Conservation (phyloP, 2,888 invertebrate species). For the Noctua comes region DNA sequence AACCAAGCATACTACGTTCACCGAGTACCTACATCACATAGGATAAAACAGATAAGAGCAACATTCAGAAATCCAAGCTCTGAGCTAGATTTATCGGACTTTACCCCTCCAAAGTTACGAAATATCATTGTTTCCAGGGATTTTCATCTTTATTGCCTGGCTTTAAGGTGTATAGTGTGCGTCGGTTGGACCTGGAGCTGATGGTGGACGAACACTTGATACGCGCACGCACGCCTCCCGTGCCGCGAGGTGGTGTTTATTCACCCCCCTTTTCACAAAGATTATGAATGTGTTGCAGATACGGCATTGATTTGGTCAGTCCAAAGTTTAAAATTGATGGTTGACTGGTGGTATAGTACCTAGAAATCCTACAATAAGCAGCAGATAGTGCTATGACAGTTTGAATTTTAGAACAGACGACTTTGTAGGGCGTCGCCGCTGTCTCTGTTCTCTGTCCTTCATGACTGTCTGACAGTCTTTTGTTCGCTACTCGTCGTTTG, state of each 20-base stretch:
- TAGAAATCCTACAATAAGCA: background rate
- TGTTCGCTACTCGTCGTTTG: background rate
- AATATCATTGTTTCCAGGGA: constrained; percentile 24
- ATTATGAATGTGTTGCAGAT: constrained; percentile 61
- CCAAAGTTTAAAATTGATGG: background rate
- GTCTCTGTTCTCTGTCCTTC: background rate
- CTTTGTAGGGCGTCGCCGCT: background rate
- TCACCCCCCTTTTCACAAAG: constrained; percentile 79
- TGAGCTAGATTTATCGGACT: constrained; percentile 78
- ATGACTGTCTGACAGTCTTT: background rate
- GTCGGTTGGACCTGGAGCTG: constrained; percentile 47
- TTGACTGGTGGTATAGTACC: too few relatives aligned
- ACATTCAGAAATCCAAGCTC: constrained; percentile 77
- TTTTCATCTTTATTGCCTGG: constrained; percentile 57
- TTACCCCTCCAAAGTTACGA: constrained; percentile 56
- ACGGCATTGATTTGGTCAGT: constrained; percentile 18
- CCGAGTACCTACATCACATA: constrained; percentile 40
- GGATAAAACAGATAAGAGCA: constrained; percentile 72
- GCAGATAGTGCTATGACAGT: background rate
- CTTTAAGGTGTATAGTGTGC: constrained; percentile 47
- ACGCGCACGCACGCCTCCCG: constrained; percentile 82
- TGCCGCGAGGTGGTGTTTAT: constrained; percentile 81
- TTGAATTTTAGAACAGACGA: background rate
- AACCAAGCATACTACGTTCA: constrained; percentile 13
- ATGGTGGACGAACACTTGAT: constrained; percentile 77